phyloP scores from a whole-genome alignment of 64 coral and sea anemone species.

The Pocillopora damicornis region DNA sequence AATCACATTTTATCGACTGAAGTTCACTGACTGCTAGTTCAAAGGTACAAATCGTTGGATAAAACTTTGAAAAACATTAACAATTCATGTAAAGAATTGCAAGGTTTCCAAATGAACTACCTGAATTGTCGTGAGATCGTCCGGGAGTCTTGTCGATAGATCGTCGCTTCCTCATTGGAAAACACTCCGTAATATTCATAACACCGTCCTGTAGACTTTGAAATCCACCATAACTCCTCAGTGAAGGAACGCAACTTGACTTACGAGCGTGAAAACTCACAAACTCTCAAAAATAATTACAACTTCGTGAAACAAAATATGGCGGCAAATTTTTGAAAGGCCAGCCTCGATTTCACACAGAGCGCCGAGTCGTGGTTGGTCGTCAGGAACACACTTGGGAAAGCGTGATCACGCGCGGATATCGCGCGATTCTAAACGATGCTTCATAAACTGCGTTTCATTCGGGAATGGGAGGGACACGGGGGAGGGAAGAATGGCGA shows the following conservation, averaged over 20 bases:
- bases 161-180: conserved; percentile 87
- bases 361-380: background rate
- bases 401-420: background rate
- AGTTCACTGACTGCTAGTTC: background rate
- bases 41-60: background rate
- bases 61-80: background rate
- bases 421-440: background rate
- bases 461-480: background rate
- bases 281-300: background rate
- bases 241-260: background rate
- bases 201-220: background rate
- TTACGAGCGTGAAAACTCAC: background rate
- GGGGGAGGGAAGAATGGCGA: no score
- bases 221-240: background rate
- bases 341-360: background rate
- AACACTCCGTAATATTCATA: conserved; percentile 87
- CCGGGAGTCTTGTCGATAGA: conserved; percentile 76
- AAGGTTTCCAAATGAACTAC: background rate
- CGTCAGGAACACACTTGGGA: background rate
- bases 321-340: conserved; percentile 27
- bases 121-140: conserved; percentile 18
- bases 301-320: background rate
- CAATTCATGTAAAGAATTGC: no score
- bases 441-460: background rate
- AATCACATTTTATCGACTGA: background rate